Evolutionary conservation across 2,888 invertebrate species (phyloP).

Genomic region (Lasius fuliginosus): DNA sequence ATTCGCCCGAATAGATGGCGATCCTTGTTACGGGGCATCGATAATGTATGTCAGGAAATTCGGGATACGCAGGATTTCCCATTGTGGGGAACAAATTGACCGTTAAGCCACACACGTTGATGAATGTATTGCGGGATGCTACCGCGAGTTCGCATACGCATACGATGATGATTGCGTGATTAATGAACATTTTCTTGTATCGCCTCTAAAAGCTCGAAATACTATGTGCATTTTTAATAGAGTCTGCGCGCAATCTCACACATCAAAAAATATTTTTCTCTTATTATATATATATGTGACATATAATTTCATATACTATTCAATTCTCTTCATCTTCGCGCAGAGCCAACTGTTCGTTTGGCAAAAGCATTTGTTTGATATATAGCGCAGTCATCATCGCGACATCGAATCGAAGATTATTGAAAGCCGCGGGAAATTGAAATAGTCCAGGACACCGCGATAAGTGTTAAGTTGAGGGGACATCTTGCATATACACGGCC

Average conservation of each 20-base stretch:
- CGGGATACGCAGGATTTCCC: not conserved
- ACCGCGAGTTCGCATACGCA: not conserved
- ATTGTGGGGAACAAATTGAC: conserved; percentile 44
- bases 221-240: not conserved
- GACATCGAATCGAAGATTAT: not conserved
- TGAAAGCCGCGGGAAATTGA: not conserved
- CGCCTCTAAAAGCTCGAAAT: not conserved
- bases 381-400: not conserved
- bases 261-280: not conserved
- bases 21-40: conserved; percentile 15
- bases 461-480: not conserved
- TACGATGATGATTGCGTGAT: conserved; percentile 22
- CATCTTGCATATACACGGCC: not conserved
- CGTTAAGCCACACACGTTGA: conserved; percentile 37
- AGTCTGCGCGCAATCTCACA: not conserved
- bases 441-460: not conserved
- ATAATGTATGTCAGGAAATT: conserved; percentile 44
- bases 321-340: not conserved
- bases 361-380: not conserved
- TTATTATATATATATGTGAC: not conserved
- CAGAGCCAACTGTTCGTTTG: not conserved
- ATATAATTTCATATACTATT: not conserved
- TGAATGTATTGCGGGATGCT: not conserved
- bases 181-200: not conserved
- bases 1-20: not conserved